Conservation (phyloP, 2,888 invertebrate species). For the Phengaris arion region DNA sequence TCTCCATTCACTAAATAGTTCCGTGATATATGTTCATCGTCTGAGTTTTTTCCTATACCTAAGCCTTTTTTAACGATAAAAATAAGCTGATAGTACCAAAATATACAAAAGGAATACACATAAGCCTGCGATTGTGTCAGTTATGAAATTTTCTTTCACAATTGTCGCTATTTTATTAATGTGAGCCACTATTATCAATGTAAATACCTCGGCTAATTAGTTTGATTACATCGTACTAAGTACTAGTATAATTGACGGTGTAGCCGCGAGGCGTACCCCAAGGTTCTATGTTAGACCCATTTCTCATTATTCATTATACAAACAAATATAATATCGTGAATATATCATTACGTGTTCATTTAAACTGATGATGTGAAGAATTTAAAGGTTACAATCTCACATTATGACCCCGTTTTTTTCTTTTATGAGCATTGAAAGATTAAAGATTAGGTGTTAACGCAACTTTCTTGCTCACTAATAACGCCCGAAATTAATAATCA, state of each 20-base stretch:
- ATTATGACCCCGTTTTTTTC: conserved; percentile 3
- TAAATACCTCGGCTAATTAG: neutral
- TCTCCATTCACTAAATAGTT: no score
- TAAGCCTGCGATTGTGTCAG: neutral
- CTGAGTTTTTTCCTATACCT: no score
- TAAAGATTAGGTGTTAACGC: neutral
- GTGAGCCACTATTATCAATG: neutral
- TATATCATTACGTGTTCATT: conserved; percentile 10
- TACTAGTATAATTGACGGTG: conserved; percentile 13
- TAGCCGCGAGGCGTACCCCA: conserved; percentile 7
- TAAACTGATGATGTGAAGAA: conserved; percentile 21
- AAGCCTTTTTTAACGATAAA: no score
- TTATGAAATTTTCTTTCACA: neutral
- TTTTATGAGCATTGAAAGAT: neutral
- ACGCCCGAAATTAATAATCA: no score
- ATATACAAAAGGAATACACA: no score
- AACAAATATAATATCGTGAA: conserved; percentile 22
- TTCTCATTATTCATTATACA: neutral
- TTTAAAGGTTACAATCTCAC: conserved; percentile 17
- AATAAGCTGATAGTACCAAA: no score
- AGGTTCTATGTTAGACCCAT: neutral
- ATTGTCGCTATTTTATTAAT: neutral
- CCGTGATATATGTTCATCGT: no score
- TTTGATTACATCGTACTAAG: neutral
- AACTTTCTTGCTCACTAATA: neutral